These are phyloP conservation scores for Chrysomallon squamiferum DNA, from an alignment of 1,140 invertebrate species.

Conservation along the genomic window DNA sequence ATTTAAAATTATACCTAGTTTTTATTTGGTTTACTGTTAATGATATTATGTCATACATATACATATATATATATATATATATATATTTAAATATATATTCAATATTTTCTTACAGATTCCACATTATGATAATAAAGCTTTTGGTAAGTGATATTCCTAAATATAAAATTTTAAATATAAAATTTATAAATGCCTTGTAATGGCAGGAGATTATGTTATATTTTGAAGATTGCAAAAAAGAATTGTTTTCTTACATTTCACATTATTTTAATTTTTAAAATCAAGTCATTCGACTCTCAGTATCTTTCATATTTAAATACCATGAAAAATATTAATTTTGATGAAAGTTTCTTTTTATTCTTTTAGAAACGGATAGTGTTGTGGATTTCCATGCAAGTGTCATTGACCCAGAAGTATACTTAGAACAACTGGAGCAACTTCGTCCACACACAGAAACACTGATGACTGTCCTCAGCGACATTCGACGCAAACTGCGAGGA, in stretches of 20 bases:
- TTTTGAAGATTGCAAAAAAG: too few relatives aligned
- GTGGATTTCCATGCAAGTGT: constrained; percentile 20
- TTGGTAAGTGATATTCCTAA: constrained; percentile 36
- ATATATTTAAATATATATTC: too few relatives aligned
- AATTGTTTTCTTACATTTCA: too few relatives aligned
- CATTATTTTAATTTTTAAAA: too few relatives aligned
- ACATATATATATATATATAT: too few relatives aligned
- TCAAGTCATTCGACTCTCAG: too few relatives aligned
- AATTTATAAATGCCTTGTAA: background rate
- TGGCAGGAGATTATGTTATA: background rate
- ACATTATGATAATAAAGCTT: constrained; percentile 52
- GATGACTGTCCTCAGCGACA: constrained; percentile 46
- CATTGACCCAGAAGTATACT: constrained; percentile 45
- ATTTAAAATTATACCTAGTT: too few relatives aligned
- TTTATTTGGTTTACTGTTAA: too few relatives aligned
- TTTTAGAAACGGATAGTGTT: constrained; percentile 14
- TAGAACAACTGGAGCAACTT: constrained; percentile 42
- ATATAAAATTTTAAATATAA: background rate
- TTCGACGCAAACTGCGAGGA: constrained; percentile 42
- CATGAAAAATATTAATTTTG: too few relatives aligned
- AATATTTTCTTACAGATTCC: constrained; percentile 45
- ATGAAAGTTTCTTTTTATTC: background rate
- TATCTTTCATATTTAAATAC: too few relatives aligned
- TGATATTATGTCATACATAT: too few relatives aligned
- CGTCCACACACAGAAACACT: constrained; percentile 43